A percentile compares a stretch with the other conserved stretches of the same genome.
Conservation (phyloP, 1,140 invertebrate species). For the Drosophila prosaltans region DNA sequence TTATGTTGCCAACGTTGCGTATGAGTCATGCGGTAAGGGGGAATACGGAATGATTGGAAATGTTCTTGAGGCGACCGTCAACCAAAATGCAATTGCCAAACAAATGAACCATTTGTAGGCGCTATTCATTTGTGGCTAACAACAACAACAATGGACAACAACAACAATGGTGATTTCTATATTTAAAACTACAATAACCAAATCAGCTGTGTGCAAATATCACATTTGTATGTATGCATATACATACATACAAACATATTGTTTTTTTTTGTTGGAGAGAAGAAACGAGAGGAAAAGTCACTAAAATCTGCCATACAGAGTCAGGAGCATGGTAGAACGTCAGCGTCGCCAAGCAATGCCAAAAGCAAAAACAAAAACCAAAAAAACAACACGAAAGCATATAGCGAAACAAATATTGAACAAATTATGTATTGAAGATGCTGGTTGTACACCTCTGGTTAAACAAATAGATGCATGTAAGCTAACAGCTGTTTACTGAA, state of each 20-base stretch:
- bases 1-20: slow-evolving; percentile 40
- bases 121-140: slow-evolving; percentile 43
- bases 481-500: not conserved
- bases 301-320: slow-evolving; percentile 62
- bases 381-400: slow-evolving; percentile 36
- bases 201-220: slow-evolving; percentile 76
- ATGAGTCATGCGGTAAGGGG: slow-evolving; percentile 42
- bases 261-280: not conserved
- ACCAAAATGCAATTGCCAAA: slow-evolving; percentile 44
- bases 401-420: slow-evolving; percentile 69
- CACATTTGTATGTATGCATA: slow-evolving; percentile 40
- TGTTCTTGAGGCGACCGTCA: slow-evolving; percentile 35
- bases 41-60: slow-evolving; percentile 27
- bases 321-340: slow-evolving; percentile 62
- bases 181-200: slow-evolving; percentile 68
- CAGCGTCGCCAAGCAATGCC: slow-evolving; percentile 37
- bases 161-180: slow-evolving; percentile 48
- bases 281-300: slow-evolving; percentile 19
- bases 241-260: not conserved
- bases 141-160: slow-evolving; percentile 1
- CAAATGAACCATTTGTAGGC: slow-evolving; percentile 51
- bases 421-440: slow-evolving; percentile 74
- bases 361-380: slow-evolving; percentile 59
- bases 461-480: slow-evolving; percentile 15
- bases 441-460: slow-evolving; percentile 18